Evolutionary conservation across 2,113 vertebrate species (phyloP).

Genomic region (Otolemur garnettii): DNA sequence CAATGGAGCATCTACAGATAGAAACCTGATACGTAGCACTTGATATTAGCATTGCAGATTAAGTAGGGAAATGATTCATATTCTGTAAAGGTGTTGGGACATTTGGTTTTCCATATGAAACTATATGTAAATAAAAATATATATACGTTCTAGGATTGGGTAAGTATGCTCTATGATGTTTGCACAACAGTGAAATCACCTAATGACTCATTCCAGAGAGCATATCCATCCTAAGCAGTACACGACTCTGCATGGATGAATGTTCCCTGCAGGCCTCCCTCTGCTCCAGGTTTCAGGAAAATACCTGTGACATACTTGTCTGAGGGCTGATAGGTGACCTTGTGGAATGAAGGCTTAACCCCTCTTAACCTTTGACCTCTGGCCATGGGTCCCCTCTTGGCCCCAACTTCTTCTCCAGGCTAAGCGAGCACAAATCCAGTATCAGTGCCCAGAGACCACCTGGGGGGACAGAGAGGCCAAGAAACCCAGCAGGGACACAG

Average conservation of each 20-base stretch:
- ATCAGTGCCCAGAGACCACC: constrained; percentile 62
- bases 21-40: neutral
- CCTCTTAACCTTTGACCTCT: constrained; percentile 80
- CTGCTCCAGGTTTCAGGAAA: constrained; percentile 59
- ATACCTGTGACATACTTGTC: constrained; percentile 64
- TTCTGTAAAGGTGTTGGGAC: neutral
- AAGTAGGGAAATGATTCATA: neutral
- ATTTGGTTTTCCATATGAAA: neutral
- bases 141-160: neutral
- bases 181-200: neutral
- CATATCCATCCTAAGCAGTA: neutral
- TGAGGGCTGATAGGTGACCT: constrained; percentile 69
- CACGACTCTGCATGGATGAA: neutral
- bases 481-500: constrained; percentile 19
- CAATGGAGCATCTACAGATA: neutral
- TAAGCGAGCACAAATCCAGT: constrained; percentile 70
- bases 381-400: constrained; percentile 18
- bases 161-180: neutral
- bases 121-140: neutral
- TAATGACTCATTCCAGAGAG: neutral
- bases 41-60: neutral
- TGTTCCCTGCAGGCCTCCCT: constrained; percentile 15
- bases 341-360: constrained; percentile 78
- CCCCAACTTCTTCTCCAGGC: constrained; percentile 69
- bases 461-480: constrained; percentile 56